Conservation (phyloP, 2,888 invertebrate genomes). For the Agonopterix alstromeriana region DNA sequence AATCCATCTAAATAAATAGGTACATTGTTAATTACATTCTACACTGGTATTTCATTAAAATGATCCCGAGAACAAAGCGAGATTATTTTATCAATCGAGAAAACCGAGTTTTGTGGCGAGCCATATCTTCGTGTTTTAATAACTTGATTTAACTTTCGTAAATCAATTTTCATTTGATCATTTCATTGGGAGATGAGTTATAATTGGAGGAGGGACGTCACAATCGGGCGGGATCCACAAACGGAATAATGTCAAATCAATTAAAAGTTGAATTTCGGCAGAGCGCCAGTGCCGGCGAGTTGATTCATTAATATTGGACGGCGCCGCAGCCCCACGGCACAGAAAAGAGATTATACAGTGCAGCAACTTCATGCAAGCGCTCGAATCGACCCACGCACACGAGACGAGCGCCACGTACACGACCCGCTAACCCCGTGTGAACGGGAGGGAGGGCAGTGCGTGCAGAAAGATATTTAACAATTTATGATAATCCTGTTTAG, state of each 20-base stretch:
- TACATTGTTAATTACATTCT: too few relatives aligned
- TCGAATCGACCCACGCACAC: too few relatives aligned
- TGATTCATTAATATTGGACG: conserved; percentile 62
- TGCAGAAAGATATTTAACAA: too few relatives aligned
- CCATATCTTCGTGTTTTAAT: conserved; percentile 41
- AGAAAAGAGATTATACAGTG: too few relatives aligned
- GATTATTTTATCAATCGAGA: conserved; percentile 1
- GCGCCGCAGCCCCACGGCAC: conserved; percentile 19
- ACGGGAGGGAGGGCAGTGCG: too few relatives aligned
- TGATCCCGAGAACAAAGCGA: not conserved
- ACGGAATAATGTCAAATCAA: conserved; percentile 73
- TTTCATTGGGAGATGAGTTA: conserved; percentile 63
- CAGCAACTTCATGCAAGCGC: too few relatives aligned
- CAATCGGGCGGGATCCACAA: conserved; percentile 56
- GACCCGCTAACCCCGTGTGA: too few relatives aligned
- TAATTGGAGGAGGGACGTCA: conserved; percentile 63
- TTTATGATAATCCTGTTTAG: too few relatives aligned
- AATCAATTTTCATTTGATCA: conserved; percentile 71
- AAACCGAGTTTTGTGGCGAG: conserved; percentile 18
- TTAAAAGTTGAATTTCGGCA: conserved; percentile 66
- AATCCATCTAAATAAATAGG: too few relatives aligned
- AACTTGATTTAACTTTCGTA: conserved; percentile 64
- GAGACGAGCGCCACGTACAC: too few relatives aligned
- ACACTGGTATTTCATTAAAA: too few relatives aligned
- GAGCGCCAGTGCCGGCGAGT: conserved; percentile 47